These are phyloP conservation scores for Drosophila persimilis DNA, from an alignment of 1,140 invertebrate species.

Conservation along the genomic window DNA sequence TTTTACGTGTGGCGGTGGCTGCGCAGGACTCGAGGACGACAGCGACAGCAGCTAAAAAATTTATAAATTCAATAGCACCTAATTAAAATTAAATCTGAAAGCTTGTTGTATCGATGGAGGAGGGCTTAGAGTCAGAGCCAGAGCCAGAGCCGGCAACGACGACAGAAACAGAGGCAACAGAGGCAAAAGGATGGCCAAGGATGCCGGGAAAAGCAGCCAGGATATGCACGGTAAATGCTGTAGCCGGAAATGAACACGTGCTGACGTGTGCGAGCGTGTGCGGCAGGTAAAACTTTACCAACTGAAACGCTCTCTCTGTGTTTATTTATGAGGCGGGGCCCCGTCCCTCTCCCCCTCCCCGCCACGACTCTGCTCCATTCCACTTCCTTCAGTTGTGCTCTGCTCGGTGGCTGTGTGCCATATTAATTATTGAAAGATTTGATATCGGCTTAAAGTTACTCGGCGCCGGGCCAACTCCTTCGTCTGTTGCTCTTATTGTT, in stretches of 20 bases:
- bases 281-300: conserved; percentile 61
- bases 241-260: conserved; percentile 78
- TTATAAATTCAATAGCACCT: conserved; percentile 81
- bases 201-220: conserved; percentile 42
- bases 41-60: conserved; percentile 74
- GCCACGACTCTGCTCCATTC: neutral
- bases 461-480: neutral
- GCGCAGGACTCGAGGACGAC: conserved; percentile 1
- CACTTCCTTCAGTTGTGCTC: neutral
- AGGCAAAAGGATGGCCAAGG: conserved; percentile 37
- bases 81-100: conserved; percentile 82
- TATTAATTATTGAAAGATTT: conserved; percentile 81
- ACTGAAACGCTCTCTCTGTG: conserved; percentile 46
- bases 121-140: conserved; percentile 51
- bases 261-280: conserved; percentile 45
- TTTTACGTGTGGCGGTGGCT: conserved; percentile 53
- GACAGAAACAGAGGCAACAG: conserved; percentile 9
- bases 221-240: conserved; percentile 77
- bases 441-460: conserved; percentile 76
- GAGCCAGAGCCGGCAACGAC: conserved; percentile 6
- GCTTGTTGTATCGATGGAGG: conserved; percentile 67
- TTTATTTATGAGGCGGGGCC: conserved; percentile 59
- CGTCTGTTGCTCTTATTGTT: conserved; percentile 53
- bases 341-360: too few relatives aligned
- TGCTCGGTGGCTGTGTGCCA: conserved; percentile 35